phyloP scores from a whole-genome alignment of 2,888 invertebrate species.

The Elmis aenea region DNA sequence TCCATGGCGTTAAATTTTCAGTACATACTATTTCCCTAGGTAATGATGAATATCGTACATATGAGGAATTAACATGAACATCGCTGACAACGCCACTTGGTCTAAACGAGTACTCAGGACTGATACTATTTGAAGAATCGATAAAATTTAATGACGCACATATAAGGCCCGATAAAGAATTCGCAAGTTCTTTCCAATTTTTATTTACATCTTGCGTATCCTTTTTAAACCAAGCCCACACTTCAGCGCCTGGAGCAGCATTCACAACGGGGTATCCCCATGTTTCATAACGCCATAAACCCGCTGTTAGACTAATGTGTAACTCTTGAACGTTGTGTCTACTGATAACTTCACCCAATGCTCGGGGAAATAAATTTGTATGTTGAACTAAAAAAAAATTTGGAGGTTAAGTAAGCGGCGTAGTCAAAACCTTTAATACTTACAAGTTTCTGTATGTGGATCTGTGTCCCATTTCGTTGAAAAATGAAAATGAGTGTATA shows the following conservation, averaged over 20 bases:
- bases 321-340: slow-evolving; percentile 83
- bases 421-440: slow-evolving; percentile 36
- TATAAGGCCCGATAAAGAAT: slow-evolving; percentile 88
- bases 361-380: slow-evolving; percentile 81
- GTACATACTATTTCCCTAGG: slow-evolving; percentile 97
- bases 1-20: slow-evolving; percentile 98
- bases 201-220: slow-evolving; percentile 65
- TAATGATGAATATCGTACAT: slow-evolving; percentile 77
- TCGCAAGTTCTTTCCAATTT: slow-evolving; percentile 84
- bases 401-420: neutral
- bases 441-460: slow-evolving; percentile 54
- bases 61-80: slow-evolving; percentile 50
- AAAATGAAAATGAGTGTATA: slow-evolving; percentile 90
- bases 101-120: slow-evolving; percentile 76
- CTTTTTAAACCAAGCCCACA: slow-evolving; percentile 87
- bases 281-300: slow-evolving; percentile 85
- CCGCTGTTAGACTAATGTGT: slow-evolving; percentile 87
- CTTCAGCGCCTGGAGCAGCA: slow-evolving; percentile 89
- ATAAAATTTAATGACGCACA: slow-evolving; percentile 97
- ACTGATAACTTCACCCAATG: slow-evolving; percentile 81
- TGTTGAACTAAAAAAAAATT: slow-evolving; percentile 60
- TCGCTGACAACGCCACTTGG: slow-evolving; percentile 60
- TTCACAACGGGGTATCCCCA: slow-evolving; percentile 93
- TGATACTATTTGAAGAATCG: slow-evolving; percentile 75
- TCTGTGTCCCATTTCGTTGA: slow-evolving; percentile 70